These are phyloP conservation scores for Paratilapia polleni DNA, from an alignment of 2,113 vertebrate species.

Conservation along the genomic window DNA sequence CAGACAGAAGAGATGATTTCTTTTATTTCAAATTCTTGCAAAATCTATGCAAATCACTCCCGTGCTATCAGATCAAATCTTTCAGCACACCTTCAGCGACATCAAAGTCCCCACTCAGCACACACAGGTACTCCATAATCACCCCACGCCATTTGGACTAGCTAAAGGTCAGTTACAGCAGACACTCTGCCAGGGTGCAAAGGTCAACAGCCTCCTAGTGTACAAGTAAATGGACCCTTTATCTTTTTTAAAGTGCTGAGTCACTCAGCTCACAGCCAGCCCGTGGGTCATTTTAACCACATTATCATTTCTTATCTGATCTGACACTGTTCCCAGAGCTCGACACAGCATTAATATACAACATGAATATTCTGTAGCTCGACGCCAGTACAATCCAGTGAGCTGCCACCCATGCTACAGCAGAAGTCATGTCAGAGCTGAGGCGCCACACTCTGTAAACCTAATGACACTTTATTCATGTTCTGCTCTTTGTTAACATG, in stretches of 20 bases:
- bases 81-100: not conserved
- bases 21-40: not conserved
- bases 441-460: not conserved
- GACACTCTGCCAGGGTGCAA: constrained; percentile 56
- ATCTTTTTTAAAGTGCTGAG: constrained; percentile 15
- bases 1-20: not conserved
- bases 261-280: constrained; percentile 4
- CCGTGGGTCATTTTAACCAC: constrained; percentile 35
- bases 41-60: not conserved
- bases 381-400: constrained; percentile 27
- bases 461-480: not conserved
- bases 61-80: not conserved
- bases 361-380: constrained; percentile 19
- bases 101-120: constrained; percentile 29
- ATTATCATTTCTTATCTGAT: constrained; percentile 61
- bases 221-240: constrained; percentile 23
- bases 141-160: constrained; percentile 20
- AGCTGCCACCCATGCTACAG: constrained; percentile 21
- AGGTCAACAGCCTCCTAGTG: constrained; percentile 53
- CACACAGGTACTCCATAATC: constrained; percentile 26
- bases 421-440: not conserved
- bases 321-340: constrained; percentile 57
- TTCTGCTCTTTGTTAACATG: constrained; percentile 21
- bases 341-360: constrained; percentile 40
- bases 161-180: constrained; percentile 57